A percentile compares a stretch with the other conserved stretches of the same genome.
These are phyloP conservation scores for Corydoras sp. DNA, from an alignment of 2,113 vertebrate species.

Conservation along the genomic window DNA sequence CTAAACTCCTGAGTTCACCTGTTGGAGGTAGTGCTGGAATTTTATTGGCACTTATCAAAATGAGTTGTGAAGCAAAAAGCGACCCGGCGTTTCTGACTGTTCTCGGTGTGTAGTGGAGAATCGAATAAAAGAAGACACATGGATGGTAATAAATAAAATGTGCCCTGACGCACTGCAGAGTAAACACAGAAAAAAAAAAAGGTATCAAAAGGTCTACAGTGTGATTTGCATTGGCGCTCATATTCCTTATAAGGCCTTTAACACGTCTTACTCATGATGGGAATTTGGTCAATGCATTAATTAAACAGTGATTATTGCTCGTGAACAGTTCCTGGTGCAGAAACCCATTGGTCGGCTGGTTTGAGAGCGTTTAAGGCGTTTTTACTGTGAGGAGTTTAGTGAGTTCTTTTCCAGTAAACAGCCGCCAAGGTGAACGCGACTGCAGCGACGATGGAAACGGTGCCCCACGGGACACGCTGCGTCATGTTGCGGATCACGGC, in stretches of 20 bases:
- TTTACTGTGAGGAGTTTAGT: conserved; percentile 34
- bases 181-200: conserved; percentile 6
- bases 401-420: conserved; percentile 60
- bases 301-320: conserved; percentile 21
- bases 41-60: conserved; percentile 25
- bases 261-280: background rate
- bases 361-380: background rate
- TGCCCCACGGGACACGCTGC: conserved; percentile 50
- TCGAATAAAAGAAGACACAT: conserved; percentile 3
- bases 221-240: background rate
- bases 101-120: background rate
- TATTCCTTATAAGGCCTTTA: background rate
- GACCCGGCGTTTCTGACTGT: background rate
- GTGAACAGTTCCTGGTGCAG: conserved; percentile 6
- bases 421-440: conserved; percentile 52
- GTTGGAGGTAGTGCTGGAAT: conserved; percentile 38
- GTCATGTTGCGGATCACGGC: conserved; percentile 56
- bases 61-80: conserved; percentile 3
- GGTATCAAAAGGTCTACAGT: conserved; percentile 10
- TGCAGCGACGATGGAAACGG: conserved; percentile 53
- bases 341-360: conserved; percentile 1
- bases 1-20: conserved; percentile 2
- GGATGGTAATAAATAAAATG: conserved; percentile 28
- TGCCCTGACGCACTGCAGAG: conserved; percentile 9
- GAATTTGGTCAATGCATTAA: conserved; percentile 3